Percentiles rank a stretch among this genome's conserved stretches.
These are phyloP conservation scores for Drosophila grimshawi DNA, from an alignment of 1,140 invertebrate genomes.

Conservation along the genomic window DNA sequence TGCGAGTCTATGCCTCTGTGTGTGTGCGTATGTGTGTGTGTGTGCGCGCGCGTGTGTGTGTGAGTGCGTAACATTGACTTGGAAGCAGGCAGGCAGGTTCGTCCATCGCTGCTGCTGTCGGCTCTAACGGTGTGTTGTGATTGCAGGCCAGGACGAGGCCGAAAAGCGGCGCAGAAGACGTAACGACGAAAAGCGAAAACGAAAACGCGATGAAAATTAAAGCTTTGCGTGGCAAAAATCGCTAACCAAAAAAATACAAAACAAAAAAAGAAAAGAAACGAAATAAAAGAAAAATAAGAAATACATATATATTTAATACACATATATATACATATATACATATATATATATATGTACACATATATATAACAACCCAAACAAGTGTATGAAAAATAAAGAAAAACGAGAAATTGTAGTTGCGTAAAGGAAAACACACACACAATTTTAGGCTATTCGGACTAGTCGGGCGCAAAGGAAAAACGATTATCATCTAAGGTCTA, in stretches of 20 bases:
- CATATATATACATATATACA: conserved; percentile 15
- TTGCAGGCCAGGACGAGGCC: conserved; percentile 50
- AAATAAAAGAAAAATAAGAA: conserved; percentile 30
- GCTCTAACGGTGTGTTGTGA: conserved; percentile 45
- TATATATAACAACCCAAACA: conserved; percentile 39
- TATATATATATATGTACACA: conserved; percentile 30
- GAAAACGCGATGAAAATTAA: conserved; percentile 80
- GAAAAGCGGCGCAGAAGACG: conserved; percentile 33
- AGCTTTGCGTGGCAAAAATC: conserved; percentile 78
- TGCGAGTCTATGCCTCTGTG: conserved; percentile 7
- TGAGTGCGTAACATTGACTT: conserved; percentile 20
- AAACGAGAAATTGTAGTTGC: conserved; percentile 39
- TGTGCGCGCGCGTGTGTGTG: conserved; percentile 11
- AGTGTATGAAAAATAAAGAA: conserved; percentile 31
- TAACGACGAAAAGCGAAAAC: conserved; percentile 46
- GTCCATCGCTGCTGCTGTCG: conserved; percentile 22
- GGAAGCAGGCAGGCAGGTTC: conserved; percentile 20
- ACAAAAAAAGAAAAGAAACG: conserved; percentile 30
- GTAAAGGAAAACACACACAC: conserved; percentile 32
- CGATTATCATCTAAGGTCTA: conserved; percentile 68
- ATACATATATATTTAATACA: neutral
- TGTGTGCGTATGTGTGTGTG: conserved; percentile 3
- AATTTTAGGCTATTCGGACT: conserved; percentile 6
- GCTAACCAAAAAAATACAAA: conserved; percentile 50
- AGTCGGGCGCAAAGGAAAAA: conserved; percentile 41